Conservation (phyloP, 1,140 invertebrate species). For the Drosophila pandora region DNA sequence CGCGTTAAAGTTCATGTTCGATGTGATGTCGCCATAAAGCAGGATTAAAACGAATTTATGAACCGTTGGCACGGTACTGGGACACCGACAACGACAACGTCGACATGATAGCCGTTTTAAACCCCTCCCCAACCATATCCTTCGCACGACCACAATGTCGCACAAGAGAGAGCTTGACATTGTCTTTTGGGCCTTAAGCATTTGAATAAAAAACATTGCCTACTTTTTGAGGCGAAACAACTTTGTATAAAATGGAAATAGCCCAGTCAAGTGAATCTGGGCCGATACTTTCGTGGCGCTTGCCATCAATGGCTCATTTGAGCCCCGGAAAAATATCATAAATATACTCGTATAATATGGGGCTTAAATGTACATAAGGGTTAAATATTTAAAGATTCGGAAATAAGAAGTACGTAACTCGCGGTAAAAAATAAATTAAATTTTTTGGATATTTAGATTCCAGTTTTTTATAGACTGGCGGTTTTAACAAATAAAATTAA, state of each 20-base stretch:
- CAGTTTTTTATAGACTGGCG: too few species aligned
- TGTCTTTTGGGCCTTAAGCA: conserved; percentile 57
- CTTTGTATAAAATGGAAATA: conserved; percentile 38
- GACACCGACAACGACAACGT: conserved; percentile 34
- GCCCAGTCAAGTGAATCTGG: conserved; percentile 19
- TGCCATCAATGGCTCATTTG: conserved; percentile 49
- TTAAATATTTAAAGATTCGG: conserved; percentile 23
- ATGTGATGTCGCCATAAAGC: conserved; percentile 81
- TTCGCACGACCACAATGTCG: conserved; percentile 26
- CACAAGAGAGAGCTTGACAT: conserved; percentile 41
- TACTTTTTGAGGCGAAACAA: conserved; percentile 27
- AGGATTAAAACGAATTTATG: conserved; percentile 81
- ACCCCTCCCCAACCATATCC: conserved; percentile 6
- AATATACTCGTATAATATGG: conserved; percentile 23
- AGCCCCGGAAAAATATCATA: conserved; percentile 23
- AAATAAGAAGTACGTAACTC: background rate
- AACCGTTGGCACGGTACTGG: conserved; percentile 74
- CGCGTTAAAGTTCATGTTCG: conserved; percentile 82
- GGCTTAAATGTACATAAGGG: conserved; percentile 13
- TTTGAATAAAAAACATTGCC: conserved; percentile 53
- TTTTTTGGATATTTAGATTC: background rate
- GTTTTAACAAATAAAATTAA: too few species aligned
- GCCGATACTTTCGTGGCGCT: conserved; percentile 15
- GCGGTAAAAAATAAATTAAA: background rate
- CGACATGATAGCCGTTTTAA: conserved; percentile 70